A percentile compares a stretch with the other conserved stretches of the same genome.
Conservation (phyloP, 2,888 invertebrate species). For the Cosmorhoe ocellata region DNA sequence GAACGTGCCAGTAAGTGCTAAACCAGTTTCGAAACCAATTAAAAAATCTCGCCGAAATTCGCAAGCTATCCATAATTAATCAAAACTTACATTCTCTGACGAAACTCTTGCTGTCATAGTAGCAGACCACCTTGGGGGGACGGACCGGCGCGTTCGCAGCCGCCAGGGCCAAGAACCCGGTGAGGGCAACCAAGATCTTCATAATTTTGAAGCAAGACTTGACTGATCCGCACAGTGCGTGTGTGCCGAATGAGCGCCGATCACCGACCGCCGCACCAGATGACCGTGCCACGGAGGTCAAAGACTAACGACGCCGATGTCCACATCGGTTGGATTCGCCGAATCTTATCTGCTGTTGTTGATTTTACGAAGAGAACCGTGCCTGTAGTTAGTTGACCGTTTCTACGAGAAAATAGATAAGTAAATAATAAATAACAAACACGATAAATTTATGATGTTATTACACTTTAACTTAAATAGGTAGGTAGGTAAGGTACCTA, state of each 20-base stretch:
- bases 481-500: too few species aligned
- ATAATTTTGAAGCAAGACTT: constrained; percentile 45
- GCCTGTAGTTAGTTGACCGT: constrained; percentile 11
- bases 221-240: constrained; percentile 62
- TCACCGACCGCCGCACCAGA: constrained; percentile 37
- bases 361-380: constrained; percentile 11
- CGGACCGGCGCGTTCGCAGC: constrained; percentile 55
- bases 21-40: constrained; percentile 25
- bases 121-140: constrained; percentile 85
- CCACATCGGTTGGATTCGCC: constrained; percentile 46
- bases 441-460: too few species aligned
- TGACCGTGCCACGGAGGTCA: constrained; percentile 50
- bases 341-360: constrained; percentile 51
- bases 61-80: constrained; percentile 37
- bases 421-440: neutral
- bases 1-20: constrained; percentile 21
- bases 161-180: constrained; percentile 59
- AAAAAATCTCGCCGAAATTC: constrained; percentile 41
- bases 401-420: constrained; percentile 14
- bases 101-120: constrained; percentile 87
- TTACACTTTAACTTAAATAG: too few species aligned
- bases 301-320: constrained; percentile 52
- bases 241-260: constrained; percentile 62
- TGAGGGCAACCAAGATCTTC: constrained; percentile 57
- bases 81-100: constrained; percentile 85